Evolutionary conservation across 1,140 invertebrate genomes (phyloP).

Genomic region (Holotrichia oblita): DNA sequence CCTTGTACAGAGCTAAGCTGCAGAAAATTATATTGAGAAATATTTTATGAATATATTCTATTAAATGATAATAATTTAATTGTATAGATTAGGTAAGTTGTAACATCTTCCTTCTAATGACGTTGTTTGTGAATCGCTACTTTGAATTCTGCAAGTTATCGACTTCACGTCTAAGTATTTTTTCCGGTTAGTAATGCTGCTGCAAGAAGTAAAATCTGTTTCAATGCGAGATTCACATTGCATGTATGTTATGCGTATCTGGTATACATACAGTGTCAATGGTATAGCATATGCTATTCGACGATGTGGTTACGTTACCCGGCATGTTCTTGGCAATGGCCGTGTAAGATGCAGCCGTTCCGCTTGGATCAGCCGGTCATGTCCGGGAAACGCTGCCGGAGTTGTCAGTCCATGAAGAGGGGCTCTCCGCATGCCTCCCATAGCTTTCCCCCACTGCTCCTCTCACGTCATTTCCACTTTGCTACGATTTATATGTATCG

Average conservation of each 20-base stretch:
- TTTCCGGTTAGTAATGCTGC: too few relatives aligned
- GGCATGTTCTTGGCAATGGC: slow-evolving; percentile 29
- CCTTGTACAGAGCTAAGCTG: too few relatives aligned
- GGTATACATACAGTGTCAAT: neutral
- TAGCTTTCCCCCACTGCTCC: neutral
- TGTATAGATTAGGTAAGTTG: too few relatives aligned
- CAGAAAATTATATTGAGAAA: too few relatives aligned
- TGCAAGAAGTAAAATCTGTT: too few relatives aligned
- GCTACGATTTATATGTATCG: neutral
- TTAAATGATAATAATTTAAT: too few relatives aligned
- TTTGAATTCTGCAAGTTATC: too few relatives aligned
- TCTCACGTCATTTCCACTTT: neutral
- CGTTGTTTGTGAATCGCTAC: too few relatives aligned
- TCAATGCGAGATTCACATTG: too few relatives aligned
- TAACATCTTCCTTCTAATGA: too few relatives aligned
- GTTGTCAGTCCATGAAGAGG: slow-evolving; percentile 32
- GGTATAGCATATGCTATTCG: slow-evolving; percentile 12
- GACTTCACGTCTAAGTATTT: too few relatives aligned
- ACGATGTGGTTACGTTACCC: neutral
- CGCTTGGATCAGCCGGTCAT: slow-evolving; percentile 33
- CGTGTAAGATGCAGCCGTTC: slow-evolving; percentile 32
- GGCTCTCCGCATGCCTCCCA: slow-evolving; percentile 25
- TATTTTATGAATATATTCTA: too few relatives aligned
- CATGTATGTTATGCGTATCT: neutral
- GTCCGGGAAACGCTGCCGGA: slow-evolving; percentile 33